Conservation (phyloP, 92 coral and sea anemone genomes). For the Epizoanthus scotinus region DNA sequence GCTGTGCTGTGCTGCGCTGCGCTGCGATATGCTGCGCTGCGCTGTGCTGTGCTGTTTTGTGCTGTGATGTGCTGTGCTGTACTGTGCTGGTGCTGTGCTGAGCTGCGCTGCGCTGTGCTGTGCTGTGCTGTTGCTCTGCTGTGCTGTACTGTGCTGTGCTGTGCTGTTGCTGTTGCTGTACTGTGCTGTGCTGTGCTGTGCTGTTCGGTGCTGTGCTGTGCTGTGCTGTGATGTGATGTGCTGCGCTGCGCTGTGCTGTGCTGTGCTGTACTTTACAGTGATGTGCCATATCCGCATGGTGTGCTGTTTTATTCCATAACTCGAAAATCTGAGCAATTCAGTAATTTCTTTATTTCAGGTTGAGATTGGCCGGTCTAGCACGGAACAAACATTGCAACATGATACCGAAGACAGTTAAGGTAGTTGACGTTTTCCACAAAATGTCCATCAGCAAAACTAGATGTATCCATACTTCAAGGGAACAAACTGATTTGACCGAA, state of each 20-base stretch:
- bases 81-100: too few relatives aligned
- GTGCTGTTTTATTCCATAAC: too few relatives aligned
- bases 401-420: conserved; percentile 94
- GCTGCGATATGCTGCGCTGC: too few relatives aligned
- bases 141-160: too few relatives aligned
- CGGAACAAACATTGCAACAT: conserved; percentile 75
- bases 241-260: background rate
- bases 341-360: conserved; percentile 30
- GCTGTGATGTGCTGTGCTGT: background rate
- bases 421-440: background rate
- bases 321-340: too few relatives aligned
- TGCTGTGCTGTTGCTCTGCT: background rate
- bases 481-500: too few relatives aligned
- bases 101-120: too few relatives aligned
- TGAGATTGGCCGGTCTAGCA: conserved; percentile 84
- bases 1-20: background rate
- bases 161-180: background rate
- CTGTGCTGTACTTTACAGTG: background rate
- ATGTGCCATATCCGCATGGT: too few relatives aligned
- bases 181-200: background rate
- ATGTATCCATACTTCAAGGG: too few relatives aligned
- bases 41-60: too few relatives aligned
- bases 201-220: background rate
- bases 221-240: background rate
- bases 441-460: too few relatives aligned